phyloP scores from a whole-genome alignment of 1,140 invertebrate genomes.

The Euwallacea fornicatus region DNA sequence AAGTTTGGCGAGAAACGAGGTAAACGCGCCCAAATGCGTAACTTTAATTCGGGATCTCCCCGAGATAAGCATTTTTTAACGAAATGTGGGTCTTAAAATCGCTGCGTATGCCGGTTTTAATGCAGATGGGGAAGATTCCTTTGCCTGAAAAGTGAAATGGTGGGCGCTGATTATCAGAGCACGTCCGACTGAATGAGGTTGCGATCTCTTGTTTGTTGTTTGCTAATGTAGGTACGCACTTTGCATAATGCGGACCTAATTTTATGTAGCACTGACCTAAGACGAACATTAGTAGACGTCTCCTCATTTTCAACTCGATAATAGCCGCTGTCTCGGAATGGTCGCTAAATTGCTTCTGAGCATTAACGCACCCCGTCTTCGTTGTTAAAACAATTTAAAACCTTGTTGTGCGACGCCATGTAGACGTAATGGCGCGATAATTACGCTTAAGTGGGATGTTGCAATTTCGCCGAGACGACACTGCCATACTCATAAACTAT shows the following conservation, averaged over 20 bases:
- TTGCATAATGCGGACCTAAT: background rate
- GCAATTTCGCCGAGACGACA: conserved; percentile 28
- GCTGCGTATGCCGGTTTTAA: background rate
- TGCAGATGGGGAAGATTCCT: background rate
- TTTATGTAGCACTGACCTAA: background rate
- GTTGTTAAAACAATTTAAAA: conserved; percentile 11
- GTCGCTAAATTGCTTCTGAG: conserved; percentile 9
- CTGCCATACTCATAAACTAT: conserved; percentile 26
- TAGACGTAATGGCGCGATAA: conserved; percentile 23
- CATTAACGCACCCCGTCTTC: background rate
- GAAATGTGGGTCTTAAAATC: background rate
- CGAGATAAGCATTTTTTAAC: background rate
- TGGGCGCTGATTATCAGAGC: background rate
- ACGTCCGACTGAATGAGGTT: background rate
- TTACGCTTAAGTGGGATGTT: conserved; percentile 31
- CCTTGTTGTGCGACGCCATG: conserved; percentile 11
- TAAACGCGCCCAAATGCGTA: background rate
- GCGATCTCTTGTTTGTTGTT: background rate
- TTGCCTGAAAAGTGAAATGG: background rate
- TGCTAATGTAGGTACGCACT: background rate
- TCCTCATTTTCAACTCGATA: background rate
- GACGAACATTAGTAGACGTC: background rate
- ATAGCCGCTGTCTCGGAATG: background rate
- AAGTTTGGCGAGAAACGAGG: background rate
- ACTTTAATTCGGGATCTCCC: background rate